Evolutionary conservation across 2,797 vertebrate genomes (phyloP).

Genomic region (Enteromius fasciolatus): DNA sequence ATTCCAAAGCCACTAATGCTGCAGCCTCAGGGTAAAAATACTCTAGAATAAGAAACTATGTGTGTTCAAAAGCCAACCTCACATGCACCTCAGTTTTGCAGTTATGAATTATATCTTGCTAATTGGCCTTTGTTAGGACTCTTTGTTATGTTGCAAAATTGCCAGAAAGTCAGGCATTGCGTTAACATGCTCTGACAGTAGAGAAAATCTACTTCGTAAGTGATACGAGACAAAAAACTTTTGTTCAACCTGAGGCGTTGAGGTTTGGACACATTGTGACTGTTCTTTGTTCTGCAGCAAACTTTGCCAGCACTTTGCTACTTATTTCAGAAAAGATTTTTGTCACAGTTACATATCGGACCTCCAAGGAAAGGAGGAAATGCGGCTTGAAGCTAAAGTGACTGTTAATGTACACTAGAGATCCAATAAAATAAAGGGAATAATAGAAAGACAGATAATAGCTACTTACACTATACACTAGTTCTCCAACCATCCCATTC

Average conservation of each 20-base stretch:
- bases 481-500: slow-evolving; percentile 99
- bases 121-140: neutral
- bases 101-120: neutral
- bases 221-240: slow-evolving; percentile 29
- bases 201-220: slow-evolving; percentile 25
- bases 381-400: neutral
- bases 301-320: slow-evolving; percentile 39
- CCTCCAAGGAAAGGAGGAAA: slow-evolving; percentile 30
- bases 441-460: neutral
- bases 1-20: slow-evolving; percentile 40
- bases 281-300: slow-evolving; percentile 19
- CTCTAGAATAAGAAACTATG: slow-evolving; percentile 25
- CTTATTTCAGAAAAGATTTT: slow-evolving; percentile 47
- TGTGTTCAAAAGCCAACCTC: slow-evolving; percentile 17
- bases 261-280: slow-evolving; percentile 33
- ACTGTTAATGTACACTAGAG: slow-evolving; percentile 15
- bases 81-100: slow-evolving; percentile 13
- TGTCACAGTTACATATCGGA: slow-evolving; percentile 42
- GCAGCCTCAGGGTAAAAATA: slow-evolving; percentile 38
- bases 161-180: neutral
- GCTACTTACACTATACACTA: slow-evolving; percentile 91
- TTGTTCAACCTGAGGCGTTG: slow-evolving; percentile 37
- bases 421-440: neutral
- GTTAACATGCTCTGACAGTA: neutral
- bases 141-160: slow-evolving; percentile 13